phyloP scores from a whole-genome alignment of 2,888 invertebrate species.

The Acrocera orbiculus region DNA sequence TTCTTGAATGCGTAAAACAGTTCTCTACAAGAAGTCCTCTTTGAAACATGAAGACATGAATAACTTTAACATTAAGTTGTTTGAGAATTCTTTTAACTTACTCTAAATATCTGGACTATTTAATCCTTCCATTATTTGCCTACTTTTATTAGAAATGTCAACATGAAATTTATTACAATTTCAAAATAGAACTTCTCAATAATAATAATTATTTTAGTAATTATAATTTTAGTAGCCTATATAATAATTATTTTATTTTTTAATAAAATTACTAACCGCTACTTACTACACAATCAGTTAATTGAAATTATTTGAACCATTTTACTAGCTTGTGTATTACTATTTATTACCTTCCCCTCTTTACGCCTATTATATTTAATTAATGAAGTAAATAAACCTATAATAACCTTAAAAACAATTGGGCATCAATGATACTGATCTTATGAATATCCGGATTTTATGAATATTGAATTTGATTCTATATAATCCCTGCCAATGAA shows the following conservation, averaged over 20 bases:
- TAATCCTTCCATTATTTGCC: too few relatives aligned
- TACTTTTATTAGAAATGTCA: slow-evolving; percentile 44
- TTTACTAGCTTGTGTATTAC: slow-evolving; percentile 40
- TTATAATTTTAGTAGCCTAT: slow-evolving; percentile 40
- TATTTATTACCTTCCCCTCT: slow-evolving; percentile 45
- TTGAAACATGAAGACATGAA: too few relatives aligned
- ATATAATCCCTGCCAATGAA: slow-evolving; percentile 36
- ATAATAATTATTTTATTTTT: slow-evolving; percentile 37
- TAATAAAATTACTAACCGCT: slow-evolving; percentile 40
- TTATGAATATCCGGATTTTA: slow-evolving; percentile 47
- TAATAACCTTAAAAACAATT: slow-evolving; percentile 41
- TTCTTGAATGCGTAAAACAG: too few relatives aligned
- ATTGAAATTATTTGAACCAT: slow-evolving; percentile 50
- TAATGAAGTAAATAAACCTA: slow-evolving; percentile 42
- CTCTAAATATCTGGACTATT: too few relatives aligned
- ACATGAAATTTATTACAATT: slow-evolving; percentile 39
- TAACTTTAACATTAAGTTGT: too few relatives aligned
- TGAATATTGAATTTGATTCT: slow-evolving; percentile 43
- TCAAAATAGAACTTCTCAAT: slow-evolving; percentile 42
- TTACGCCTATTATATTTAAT: slow-evolving; percentile 40
- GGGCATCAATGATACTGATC: slow-evolving; percentile 50
- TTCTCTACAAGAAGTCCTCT: too few relatives aligned
- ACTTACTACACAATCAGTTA: slow-evolving; percentile 38
- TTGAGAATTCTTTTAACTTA: too few relatives aligned
- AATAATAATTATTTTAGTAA: slow-evolving; percentile 44